These are phyloP conservation scores for Campoplex nolae DNA, from an alignment of 2,888 invertebrate genomes.

Conservation along the genomic window DNA sequence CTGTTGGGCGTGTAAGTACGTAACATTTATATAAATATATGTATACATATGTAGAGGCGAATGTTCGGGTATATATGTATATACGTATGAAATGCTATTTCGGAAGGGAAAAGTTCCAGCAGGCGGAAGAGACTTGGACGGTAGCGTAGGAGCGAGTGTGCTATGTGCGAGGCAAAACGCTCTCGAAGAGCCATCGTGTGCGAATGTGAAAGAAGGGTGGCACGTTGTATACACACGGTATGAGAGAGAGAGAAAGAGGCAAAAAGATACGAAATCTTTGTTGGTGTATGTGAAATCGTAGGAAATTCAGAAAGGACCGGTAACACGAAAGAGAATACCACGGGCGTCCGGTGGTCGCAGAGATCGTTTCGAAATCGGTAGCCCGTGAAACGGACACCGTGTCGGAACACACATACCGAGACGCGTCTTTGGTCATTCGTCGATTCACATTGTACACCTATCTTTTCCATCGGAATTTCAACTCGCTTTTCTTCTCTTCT, in stretches of 20 bases:
- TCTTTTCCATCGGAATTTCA: conserved; percentile 47
- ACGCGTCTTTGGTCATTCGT: conserved; percentile 28
- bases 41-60: neutral
- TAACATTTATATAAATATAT: neutral
- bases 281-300: conserved; percentile 28
- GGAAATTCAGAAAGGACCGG: conserved; percentile 44
- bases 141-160: conserved; percentile 30
- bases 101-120: conserved; percentile 52
- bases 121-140: conserved; percentile 29
- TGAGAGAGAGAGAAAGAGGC: neutral
- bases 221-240: conserved; percentile 16
- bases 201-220: conserved; percentile 37
- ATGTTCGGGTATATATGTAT: neutral
- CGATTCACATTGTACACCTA: conserved; percentile 35
- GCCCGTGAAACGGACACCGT: conserved; percentile 66
- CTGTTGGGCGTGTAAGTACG: conserved; percentile 23
- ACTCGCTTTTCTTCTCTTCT: conserved; percentile 41
- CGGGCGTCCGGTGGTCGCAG: conserved; percentile 54
- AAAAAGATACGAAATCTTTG: conserved; percentile 21
- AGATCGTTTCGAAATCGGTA: conserved; percentile 62
- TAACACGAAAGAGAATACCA: conserved; percentile 41
- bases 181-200: conserved; percentile 31
- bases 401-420: conserved; percentile 38
- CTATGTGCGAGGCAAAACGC: conserved; percentile 36
- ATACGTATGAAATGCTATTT: conserved; percentile 26